Conservation (phyloP, 2,888 invertebrate species). For the Mythimna vitellina region DNA sequence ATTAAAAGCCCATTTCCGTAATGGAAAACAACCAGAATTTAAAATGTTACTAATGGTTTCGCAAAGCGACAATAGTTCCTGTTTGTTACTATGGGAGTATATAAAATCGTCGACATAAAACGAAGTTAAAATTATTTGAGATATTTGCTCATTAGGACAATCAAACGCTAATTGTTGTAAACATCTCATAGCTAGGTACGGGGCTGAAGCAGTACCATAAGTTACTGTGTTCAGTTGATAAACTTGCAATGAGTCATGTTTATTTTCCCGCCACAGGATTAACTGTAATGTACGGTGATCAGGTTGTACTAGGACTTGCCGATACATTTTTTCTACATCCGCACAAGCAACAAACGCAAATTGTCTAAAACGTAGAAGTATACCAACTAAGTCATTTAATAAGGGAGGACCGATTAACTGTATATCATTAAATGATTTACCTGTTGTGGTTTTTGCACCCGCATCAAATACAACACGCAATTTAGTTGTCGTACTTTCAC, state of each 20-base stretch:
- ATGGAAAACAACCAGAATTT: background rate
- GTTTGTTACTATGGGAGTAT: background rate
- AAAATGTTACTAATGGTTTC: background rate
- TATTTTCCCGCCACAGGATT: background rate
- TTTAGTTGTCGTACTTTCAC: constrained; percentile 6
- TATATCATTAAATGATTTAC: background rate
- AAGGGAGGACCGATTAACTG: background rate
- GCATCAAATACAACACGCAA: background rate
- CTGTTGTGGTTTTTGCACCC: background rate
- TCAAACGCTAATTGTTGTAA: background rate
- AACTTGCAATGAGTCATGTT: background rate
- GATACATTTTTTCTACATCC: background rate
- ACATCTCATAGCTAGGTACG: constrained; percentile 5
- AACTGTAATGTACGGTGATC: background rate
- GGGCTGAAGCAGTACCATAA: background rate
- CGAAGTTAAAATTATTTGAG: background rate
- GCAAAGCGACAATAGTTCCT: background rate
- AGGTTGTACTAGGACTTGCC: constrained; percentile 1
- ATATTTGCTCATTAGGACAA: background rate
- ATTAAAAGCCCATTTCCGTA: constrained; percentile 1
- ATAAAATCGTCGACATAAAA: background rate
- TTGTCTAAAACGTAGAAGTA: constrained; percentile 2
- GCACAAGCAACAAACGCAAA: background rate
- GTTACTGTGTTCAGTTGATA: too few relatives aligned
- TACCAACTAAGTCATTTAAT: background rate